Evolutionary conservation across 2,888 invertebrate genomes (phyloP).

Genomic region (Schizaphis graminum): DNA sequence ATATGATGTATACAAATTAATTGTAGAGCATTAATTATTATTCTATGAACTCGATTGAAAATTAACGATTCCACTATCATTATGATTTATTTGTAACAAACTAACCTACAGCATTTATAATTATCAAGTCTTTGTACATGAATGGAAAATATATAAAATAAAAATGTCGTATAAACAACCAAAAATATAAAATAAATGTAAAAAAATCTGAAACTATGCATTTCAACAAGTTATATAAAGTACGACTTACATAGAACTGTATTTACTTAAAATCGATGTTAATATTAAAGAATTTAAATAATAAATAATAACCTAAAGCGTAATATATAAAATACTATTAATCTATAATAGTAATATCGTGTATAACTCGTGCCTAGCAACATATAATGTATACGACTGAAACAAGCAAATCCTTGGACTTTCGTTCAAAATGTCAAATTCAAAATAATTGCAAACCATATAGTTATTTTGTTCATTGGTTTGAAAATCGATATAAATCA

Average conservation of each 20-base stretch:
- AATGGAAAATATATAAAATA: background rate
- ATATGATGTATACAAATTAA: slow-evolving; percentile 5
- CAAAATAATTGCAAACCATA: background rate
- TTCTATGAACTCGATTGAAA: background rate
- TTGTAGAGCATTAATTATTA: background rate
- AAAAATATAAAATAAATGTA: background rate
- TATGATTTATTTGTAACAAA: background rate
- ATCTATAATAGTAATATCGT: background rate
- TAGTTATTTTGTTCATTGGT: background rate
- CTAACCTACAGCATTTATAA: background rate
- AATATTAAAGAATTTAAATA: background rate
- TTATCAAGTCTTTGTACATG: background rate
- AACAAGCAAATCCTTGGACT: background rate
- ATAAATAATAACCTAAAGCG: background rate
- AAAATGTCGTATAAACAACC: background rate
- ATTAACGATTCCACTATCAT: background rate
- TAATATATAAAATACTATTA: background rate
- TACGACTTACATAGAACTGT: background rate
- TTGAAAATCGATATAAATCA: background rate
- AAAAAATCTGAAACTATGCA: background rate
- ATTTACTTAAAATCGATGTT: background rate
- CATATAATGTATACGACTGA: background rate
- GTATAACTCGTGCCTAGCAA: background rate
- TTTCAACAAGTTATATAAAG: background rate
- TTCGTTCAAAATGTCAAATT: background rate